Evolutionary conservation across 53 echinoderm and acorn worm species (phyloP).

Genomic region (Holothuria leucospilota): DNA sequence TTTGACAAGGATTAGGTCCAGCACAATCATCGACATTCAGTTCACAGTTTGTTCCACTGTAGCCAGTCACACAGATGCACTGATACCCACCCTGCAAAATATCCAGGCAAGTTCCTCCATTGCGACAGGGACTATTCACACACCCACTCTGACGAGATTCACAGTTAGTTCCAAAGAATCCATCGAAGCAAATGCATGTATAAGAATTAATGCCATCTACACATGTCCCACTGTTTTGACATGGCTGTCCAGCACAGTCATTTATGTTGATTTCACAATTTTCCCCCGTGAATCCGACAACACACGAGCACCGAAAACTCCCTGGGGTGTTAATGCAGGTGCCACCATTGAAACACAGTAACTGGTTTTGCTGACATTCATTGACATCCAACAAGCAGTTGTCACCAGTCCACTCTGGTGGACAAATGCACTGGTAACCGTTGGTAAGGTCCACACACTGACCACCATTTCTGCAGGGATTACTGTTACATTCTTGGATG

Average conservation of each 20-base stretch:
- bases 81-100: conserved; percentile 38
- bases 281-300: neutral
- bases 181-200: conserved; percentile 44
- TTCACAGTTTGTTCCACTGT: conserved; percentile 47
- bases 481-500: conserved; percentile 49
- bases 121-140: conserved; percentile 52
- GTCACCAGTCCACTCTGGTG: conserved; percentile 54
- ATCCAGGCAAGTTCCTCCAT: conserved; percentile 64
- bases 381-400: conserved; percentile 52
- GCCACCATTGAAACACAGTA: conserved; percentile 70
- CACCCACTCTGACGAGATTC: conserved; percentile 6
- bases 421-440: conserved; percentile 39
- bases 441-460: conserved; percentile 36
- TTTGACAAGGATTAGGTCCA: conserved; percentile 44
- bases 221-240: conserved; percentile 31
- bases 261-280: conserved; percentile 21
- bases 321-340: conserved; percentile 43
- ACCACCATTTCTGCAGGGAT: conserved; percentile 62
- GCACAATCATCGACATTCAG: conserved; percentile 35
- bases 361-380: conserved; percentile 34
- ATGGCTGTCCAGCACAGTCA: conserved; percentile 1
- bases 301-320: conserved; percentile 13
- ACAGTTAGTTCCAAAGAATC: conserved; percentile 37
- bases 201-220: conserved; percentile 55
- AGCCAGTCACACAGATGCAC: conserved; percentile 56